Percentiles rank a stretch among this genome's conserved stretches.
phyloP scores from a whole-genome alignment of 2,113 vertebrate genomes.

The Nothocercus nigrocapillus region DNA sequence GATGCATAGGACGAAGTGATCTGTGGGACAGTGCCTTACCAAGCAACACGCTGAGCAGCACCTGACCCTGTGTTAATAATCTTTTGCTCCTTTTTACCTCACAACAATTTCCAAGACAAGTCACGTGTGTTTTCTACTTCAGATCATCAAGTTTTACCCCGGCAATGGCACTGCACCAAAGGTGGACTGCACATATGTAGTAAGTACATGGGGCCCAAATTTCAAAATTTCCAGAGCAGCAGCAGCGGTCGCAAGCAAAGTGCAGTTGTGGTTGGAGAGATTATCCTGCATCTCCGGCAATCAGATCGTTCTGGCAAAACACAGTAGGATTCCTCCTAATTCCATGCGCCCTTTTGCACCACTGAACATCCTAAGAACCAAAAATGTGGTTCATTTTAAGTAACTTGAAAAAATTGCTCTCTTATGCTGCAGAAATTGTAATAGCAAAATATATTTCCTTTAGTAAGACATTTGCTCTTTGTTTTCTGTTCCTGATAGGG shows the following conservation, averaged over 20 bases:
- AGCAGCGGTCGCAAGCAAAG: neutral
- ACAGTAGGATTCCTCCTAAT: neutral
- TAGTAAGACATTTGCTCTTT: neutral
- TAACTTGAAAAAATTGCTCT: neutral
- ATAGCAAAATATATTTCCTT: neutral
- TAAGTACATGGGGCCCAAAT: conserved; percentile 56
- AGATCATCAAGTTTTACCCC: conserved; percentile 88
- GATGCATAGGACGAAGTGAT: neutral
- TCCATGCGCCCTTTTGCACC: neutral
- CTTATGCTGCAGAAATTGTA: fast-evolving
- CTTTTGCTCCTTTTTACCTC: neutral
- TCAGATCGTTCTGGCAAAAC: neutral
- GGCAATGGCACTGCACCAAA: conserved; percentile 74
- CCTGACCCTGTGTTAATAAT: neutral
- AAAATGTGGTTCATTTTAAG: neutral
- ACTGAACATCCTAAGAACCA: neutral
- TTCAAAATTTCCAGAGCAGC: neutral
- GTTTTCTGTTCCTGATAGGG: neutral
- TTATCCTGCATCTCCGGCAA: neutral
- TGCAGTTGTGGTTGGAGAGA: neutral
- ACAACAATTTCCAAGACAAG: neutral
- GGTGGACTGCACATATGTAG: conserved; percentile 83
- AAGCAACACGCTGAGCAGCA: neutral
- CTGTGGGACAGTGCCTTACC: neutral
- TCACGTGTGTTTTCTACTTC: neutral